Evolutionary conservation across 2,888 invertebrate genomes (phyloP), one percentile per base, ranked within the genome.

Genomic region (Lochmaea crataegi): DNA sequence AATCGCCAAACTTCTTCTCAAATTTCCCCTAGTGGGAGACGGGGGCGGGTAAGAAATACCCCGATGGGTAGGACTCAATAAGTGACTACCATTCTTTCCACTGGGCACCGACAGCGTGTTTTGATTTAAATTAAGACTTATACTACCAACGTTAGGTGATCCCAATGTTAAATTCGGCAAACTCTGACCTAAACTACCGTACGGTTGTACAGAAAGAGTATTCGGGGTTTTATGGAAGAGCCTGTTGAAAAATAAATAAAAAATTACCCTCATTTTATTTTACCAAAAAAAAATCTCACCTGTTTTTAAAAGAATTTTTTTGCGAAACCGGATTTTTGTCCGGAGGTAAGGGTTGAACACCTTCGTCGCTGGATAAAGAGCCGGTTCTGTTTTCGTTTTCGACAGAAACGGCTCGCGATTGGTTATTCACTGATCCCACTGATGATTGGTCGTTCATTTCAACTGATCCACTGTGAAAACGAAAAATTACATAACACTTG

Each of bases 1-100:
- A 83, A 94, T 92, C 53, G 93, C 92, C 82, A 92, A 85, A 26
- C 92, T 92, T 72, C 93, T 88, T 80, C 90, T 89, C 70, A 93
- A 83, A 68, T 92, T 92, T 65, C 89, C 92, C 83, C 92, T 90
- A 73, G 90, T 89, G 71, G 90, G 95, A 78, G 94, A 95, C 32
- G 94, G 94, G 9, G 95, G 95, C 70, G 95, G 95, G 85, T 95
- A 95, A 77, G 94, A 94, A 74, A 92, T 92, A 74, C 94, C 95
- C 80, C 92, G 89, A 82, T 91, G 90, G 80, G 91, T 90, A 11
- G 92, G 90, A 82, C 89, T 90, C 80, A 88, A 83, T 81, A 89
- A 85, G 80, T 86, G 88, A 73, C 81, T 84, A 73, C 87, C 87
- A 73, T 83, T 86, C 76, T 84, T 86, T 75, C 85, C 84, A 81